Percentiles rank a stretch among this genome's conserved stretches.
These are phyloP conservation scores for Palaemon carinicauda DNA, from an alignment of 1,140 invertebrate genomes.

Conservation along the genomic window DNA sequence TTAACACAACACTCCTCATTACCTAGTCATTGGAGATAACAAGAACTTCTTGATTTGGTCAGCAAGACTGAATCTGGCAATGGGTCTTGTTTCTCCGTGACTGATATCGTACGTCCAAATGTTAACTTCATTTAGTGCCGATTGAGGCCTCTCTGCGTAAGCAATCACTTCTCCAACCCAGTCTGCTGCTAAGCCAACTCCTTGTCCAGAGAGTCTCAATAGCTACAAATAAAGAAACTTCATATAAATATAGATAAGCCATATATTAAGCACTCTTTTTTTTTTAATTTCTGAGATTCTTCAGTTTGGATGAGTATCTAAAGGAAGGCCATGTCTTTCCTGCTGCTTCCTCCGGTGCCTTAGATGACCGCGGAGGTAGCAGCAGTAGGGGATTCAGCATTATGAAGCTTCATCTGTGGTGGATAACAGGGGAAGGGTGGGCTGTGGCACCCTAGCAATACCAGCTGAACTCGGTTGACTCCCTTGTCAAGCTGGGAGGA, in stretches of 20 bases:
- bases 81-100: not conserved
- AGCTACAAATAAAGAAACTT: not conserved
- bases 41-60: constrained; percentile 19
- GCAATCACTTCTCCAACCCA: constrained; percentile 43
- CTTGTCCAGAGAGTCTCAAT: constrained; percentile 7
- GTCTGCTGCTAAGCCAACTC: constrained; percentile 30
- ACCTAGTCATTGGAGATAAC: constrained; percentile 38
- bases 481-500: no score
- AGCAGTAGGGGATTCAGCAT: no score
- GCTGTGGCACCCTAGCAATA: no score
- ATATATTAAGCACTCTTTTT: not conserved
- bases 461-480: no score
- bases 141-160: constrained; percentile 10
- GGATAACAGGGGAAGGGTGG: no score
- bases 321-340: no score
- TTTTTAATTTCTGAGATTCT: no score
- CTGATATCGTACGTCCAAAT: not conserved
- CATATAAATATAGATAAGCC: not conserved
- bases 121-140: not conserved
- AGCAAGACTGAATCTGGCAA: not conserved
- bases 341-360: no score
- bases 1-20: not conserved
- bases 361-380: no score
- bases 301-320: no score
- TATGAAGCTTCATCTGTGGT: no score